These are phyloP conservation scores for Dasysyrphus albostriatus DNA, from an alignment of 2,888 invertebrate species.

Conservation along the genomic window DNA sequence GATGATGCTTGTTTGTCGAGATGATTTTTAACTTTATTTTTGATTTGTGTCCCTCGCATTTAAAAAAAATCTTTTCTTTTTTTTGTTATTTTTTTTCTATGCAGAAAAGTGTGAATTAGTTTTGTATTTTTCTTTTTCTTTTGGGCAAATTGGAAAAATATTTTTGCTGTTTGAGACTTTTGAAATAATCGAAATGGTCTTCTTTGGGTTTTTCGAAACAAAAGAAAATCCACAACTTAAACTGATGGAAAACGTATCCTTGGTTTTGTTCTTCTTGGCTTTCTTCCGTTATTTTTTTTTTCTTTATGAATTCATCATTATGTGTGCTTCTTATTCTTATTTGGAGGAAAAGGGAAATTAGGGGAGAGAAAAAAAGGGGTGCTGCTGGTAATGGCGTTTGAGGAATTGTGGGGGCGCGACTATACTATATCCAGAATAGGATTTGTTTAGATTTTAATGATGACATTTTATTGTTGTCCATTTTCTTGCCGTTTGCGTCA, in stretches of 20 bases:
- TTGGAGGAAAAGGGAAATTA: neutral
- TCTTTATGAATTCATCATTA: slow-evolving; percentile 61
- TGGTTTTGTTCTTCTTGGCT: slow-evolving; percentile 40
- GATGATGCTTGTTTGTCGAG: neutral
- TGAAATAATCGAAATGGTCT: slow-evolving; percentile 33
- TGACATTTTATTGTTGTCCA: slow-evolving; percentile 69
- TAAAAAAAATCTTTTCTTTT: slow-evolving; percentile 9
- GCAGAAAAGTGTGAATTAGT: slow-evolving; percentile 58
- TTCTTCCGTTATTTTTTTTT: slow-evolving; percentile 4
- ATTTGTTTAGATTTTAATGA: slow-evolving; percentile 70
- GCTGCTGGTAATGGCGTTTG: slow-evolving; percentile 19
- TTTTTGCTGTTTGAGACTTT: slow-evolving; percentile 23
- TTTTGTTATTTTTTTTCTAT: slow-evolving; percentile 33
- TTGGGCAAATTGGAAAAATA: slow-evolving; percentile 49
- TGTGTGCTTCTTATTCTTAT: slow-evolving; percentile 19
- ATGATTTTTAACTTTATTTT: slow-evolving; percentile 46
- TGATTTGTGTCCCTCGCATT: slow-evolving; percentile 33
- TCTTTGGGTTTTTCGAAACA: slow-evolving; percentile 38
- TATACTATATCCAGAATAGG: slow-evolving; percentile 69
- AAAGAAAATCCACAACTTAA: slow-evolving; percentile 64
- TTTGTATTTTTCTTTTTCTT: slow-evolving; percentile 8
- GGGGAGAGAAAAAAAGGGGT: neutral
- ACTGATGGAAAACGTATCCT: slow-evolving; percentile 54
- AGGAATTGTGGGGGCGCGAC: slow-evolving; percentile 13
- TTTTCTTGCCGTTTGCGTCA: slow-evolving; percentile 62